Conservation (phyloP, 2,888 invertebrate genomes). For the Campopleginae sp. region DNA sequence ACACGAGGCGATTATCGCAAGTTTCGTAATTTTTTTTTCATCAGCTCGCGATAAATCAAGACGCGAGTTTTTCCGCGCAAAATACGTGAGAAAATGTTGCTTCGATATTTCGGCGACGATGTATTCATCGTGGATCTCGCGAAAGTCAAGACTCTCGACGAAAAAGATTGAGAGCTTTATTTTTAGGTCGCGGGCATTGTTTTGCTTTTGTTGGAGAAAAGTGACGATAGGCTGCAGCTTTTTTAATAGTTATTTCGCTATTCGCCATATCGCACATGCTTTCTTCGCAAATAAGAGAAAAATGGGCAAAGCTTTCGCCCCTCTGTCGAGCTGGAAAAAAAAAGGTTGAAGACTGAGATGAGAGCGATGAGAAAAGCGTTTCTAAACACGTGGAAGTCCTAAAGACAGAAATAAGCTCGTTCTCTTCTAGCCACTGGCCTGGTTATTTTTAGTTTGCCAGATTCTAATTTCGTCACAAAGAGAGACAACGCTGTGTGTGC, state of each 20-base stretch:
- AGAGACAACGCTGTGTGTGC: slow-evolving; percentile 74
- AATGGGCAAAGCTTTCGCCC: background rate
- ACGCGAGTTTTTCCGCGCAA: background rate
- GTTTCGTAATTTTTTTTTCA: background rate
- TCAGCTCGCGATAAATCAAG: background rate
- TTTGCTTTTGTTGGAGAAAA: background rate
- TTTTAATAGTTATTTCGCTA: slow-evolving; percentile 1
- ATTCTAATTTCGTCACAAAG: slow-evolving; percentile 79
- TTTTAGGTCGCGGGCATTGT: slow-evolving; percentile 17
- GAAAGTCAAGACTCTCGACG: background rate
- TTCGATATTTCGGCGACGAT: background rate
- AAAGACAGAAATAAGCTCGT: slow-evolving; percentile 76
- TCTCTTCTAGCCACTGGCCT: slow-evolving; percentile 75
- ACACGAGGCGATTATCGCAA: background rate
- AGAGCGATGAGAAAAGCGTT: slow-evolving; percentile 58
- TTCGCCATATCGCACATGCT: background rate
- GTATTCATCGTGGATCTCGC: background rate
- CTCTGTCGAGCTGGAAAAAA: background rate
- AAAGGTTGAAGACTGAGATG: slow-evolving; percentile 8
- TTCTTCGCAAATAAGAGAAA: slow-evolving; percentile 3
- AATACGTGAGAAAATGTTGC: slow-evolving; percentile 27
- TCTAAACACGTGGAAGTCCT: slow-evolving; percentile 78
- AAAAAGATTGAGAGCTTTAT: slow-evolving; percentile 28
- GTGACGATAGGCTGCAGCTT: background rate
- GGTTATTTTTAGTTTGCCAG: slow-evolving; percentile 77